Base-by-base conservation (phyloP, 2,797 vertebrate species). In the Hydrocynus forskahlii region DNA sequence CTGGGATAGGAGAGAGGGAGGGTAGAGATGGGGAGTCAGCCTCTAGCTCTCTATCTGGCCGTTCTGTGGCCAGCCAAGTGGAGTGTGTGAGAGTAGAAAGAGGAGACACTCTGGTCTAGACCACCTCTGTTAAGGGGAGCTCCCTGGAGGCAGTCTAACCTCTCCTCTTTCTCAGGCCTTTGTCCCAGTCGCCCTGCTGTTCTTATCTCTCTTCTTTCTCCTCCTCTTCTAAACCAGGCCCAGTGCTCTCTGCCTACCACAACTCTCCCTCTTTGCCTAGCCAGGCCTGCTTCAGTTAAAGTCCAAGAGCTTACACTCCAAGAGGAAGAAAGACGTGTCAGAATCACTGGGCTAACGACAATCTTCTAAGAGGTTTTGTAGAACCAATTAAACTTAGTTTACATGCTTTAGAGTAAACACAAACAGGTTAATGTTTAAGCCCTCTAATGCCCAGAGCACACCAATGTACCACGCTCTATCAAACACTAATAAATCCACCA, bases 161-260 rank as follows among this genome's bases (percentile, higher is more conserved):
- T 89, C 92, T 93, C 90, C 85, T 88, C 90, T 93, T 92, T 92
- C 92, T 89, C 13, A 64, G 85, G 57, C 62, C 86, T 89, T 91
- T 92, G 90, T 93, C 87, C 88, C 81, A 59, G 85, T 86, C 74
- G 75, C 86, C 74, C 43, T 89, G 84, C 86, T 81, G 13, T 63
- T 86, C 90, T 90, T 91, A 90, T 91, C 90, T 80, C 71, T 63
- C 82, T 66, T 80, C 83, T 82, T 78, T 87, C 81, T 16, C 73
- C 73, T 79, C 72, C 78, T 75, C 71, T 79, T 80, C 78, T 79
- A 72, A 83, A 85, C 84, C 82, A 71, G 59, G 75, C 80, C 77
- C 50, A 25, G 63, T 70, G 70, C 75, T 83, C 75, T 63, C 45
- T 81, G 75, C 74, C 81, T 78, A 84, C 81, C 81, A 81, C 63